Evolutionary conservation across 2,797 vertebrate species (phyloP).

Genomic region (Anguilla megastoma): DNA sequence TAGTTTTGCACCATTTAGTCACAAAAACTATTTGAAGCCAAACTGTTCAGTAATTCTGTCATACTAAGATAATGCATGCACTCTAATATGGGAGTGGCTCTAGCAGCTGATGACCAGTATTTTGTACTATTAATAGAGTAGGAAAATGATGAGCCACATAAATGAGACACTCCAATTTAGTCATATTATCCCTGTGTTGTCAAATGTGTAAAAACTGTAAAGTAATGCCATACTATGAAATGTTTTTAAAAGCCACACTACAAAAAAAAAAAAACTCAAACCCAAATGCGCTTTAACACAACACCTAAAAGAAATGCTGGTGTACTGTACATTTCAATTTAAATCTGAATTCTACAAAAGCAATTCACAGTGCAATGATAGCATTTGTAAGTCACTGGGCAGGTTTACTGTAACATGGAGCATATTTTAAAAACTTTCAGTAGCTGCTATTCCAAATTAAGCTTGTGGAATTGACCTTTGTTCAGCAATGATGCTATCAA

Average conservation of each 20-base stretch:
- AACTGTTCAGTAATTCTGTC: background rate
- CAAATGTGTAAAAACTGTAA: background rate
- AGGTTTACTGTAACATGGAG: background rate
- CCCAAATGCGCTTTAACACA: background rate
- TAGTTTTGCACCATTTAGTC: background rate
- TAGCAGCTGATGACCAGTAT: background rate
- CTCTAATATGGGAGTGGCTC: background rate
- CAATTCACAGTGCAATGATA: background rate
- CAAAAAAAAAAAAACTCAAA: constrained; percentile 16
- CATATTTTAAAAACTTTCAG: constrained; percentile 26
- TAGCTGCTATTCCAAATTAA: background rate
- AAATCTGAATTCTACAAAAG: background rate
- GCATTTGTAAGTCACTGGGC: background rate
- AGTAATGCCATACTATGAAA: background rate
- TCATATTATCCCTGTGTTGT: background rate
- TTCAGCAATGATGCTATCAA: background rate
- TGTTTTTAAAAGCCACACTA: background rate
- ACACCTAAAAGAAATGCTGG: background rate
- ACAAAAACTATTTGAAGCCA: background rate
- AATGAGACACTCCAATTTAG: background rate
- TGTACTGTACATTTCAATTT: background rate
- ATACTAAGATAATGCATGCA: too few relatives aligned
- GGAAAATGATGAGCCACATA: background rate
- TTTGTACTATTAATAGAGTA: background rate
- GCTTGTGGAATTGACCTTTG: constrained; percentile 19